A percentile compares a stretch with the other conserved stretches of the same genome.
These are phyloP conservation scores for Anhinga rufa DNA, from an alignment of 2,113 vertebrate genomes.

Conservation along the genomic window DNA sequence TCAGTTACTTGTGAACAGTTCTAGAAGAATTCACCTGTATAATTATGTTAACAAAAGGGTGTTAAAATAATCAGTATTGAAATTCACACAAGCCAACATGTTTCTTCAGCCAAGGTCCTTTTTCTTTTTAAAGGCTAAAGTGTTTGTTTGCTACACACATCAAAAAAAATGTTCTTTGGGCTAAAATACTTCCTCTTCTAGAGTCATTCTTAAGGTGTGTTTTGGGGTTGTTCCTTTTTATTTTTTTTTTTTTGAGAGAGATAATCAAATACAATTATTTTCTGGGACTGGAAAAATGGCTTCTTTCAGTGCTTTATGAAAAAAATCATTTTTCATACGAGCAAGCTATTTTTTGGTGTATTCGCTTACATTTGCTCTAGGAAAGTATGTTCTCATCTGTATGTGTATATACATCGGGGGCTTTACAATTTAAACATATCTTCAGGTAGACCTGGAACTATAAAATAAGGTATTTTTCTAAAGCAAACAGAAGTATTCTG, in stretches of 20 bases:
- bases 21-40: neutral
- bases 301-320: neutral
- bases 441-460: neutral
- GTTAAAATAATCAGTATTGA: neutral
- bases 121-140: neutral
- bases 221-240: neutral
- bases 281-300: neutral
- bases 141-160: neutral
- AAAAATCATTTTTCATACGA: neutral
- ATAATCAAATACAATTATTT: neutral
- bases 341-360: neutral
- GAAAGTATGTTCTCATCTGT: neutral
- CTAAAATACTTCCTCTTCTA: neutral
- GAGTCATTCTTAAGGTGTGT: neutral
- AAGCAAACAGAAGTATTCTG: neutral
- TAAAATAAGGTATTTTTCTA: neutral
- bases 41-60: neutral
- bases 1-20: neutral
- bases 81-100: neutral
- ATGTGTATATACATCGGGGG: neutral
- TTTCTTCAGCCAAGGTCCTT: neutral
- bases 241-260: neutral
- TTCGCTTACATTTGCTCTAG: neutral
- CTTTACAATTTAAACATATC: neutral
- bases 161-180: neutral